Evolutionary conservation across 23 tunicate genomes (phyloP), one percentile per base, ranked within the genome.

Genomic region (Clavelina lepadiformis): DNA sequence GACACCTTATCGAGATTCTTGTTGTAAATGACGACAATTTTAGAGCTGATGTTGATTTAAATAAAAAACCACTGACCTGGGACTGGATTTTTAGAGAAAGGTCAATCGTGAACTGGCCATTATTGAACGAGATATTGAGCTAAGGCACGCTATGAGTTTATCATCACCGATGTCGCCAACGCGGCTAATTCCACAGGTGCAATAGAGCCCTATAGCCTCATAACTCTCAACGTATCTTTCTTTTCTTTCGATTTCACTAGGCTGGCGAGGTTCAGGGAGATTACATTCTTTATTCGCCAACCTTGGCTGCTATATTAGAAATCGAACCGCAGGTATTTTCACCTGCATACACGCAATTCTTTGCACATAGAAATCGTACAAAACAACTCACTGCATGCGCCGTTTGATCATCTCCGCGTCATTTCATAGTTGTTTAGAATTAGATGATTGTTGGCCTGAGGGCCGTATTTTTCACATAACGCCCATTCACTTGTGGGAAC

Each of bases 271-370:
- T 51, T 5, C 61, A 45, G 22, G 75, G 89, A 31, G 89, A 82
- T 63, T 82, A 73, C 61, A 53, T 82, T 34, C 61, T 82, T 56
- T 72, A 73, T 35, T 73, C 71, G 33, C 89, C 89, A 18, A 73
- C 65, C 46, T 4, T 70, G 55, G 77, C 89, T 35, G 89, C 80
- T 21, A 68, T 78, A 45, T 69, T 67, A 38, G 78, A 71, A 37
- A 71, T 30, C 20, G 76, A 63, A 38, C 78, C 87, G 33, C 87
- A 80, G 87, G 87, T 80, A 76, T 52, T 56, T 37, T 33, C 34
- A 15, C 59, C 4, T 6, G 5, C 13, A 26, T 20, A 26, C 73
- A 67, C 36, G 65, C 65, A n/a, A n/a, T n/a, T n/a, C n/a, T n/a
- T n/a, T n/a, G n/a, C n/a, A n/a, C n/a, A n/a, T n/a, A n/a, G n/a